Conservation (phyloP, 64 coral and sea anemone species). For the Dendronephthya gigantea region DNA sequence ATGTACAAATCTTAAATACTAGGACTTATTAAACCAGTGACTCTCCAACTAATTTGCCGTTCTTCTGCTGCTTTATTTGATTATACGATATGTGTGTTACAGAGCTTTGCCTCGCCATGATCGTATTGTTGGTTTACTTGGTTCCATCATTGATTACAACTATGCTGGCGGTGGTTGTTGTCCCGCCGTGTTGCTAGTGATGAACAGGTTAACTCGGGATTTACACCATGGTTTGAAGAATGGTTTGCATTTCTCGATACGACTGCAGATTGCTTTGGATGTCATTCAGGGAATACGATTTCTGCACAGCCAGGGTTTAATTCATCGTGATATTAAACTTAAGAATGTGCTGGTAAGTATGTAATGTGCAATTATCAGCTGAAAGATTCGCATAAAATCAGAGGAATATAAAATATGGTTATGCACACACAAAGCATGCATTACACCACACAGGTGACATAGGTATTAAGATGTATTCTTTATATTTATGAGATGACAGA, state of each 20-base stretch:
- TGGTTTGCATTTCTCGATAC: slow-evolving; percentile 59
- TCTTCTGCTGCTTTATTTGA: no score
- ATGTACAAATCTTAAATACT: no score
- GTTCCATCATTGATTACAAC: slow-evolving; percentile 87
- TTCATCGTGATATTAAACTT: slow-evolving; percentile 88
- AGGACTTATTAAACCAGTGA: no score
- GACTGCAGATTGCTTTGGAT: slow-evolving; percentile 73
- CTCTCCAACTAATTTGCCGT: no score
- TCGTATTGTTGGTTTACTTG: slow-evolving; percentile 68
- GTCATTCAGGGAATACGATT: slow-evolving; percentile 92
- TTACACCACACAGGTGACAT: no score
- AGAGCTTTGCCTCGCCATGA: slow-evolving; percentile 75
- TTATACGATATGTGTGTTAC: neutral
- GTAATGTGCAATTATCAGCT: neutral
- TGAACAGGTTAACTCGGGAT: slow-evolving; percentile 83
- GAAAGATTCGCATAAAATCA: no score
- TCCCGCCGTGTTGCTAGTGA: slow-evolving; percentile 80
- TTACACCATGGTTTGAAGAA: slow-evolving; percentile 91
- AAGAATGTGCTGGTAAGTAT: slow-evolving; percentile 89
- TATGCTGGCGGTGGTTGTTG: slow-evolving; percentile 70
- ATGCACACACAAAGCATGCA: no score
- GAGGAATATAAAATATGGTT: no score
- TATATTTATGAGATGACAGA: no score
- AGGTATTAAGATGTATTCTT: neutral
- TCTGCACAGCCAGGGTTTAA: slow-evolving; percentile 87